Evolutionary conservation across 2,888 invertebrate species (phyloP).

Genomic region (Atrina japonica): DNA sequence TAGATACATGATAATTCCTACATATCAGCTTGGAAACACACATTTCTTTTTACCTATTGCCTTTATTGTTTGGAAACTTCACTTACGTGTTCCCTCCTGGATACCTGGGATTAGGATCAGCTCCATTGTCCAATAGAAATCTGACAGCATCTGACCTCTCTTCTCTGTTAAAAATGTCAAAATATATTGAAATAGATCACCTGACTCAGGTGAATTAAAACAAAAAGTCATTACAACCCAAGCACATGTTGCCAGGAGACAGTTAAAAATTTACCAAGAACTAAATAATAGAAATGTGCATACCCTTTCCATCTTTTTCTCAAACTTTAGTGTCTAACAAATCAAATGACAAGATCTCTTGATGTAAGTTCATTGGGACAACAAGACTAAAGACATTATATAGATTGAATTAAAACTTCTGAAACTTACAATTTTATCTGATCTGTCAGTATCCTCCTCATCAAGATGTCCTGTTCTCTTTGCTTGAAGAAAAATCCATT

Average conservation of each 20-base stretch:
- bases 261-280: constrained; percentile 4
- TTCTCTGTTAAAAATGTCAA: constrained; percentile 56
- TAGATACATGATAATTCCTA: no score
- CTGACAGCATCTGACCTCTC: constrained; percentile 69
- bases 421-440: constrained; percentile 77
- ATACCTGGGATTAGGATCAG: constrained; percentile 73
- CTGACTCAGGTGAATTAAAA: constrained; percentile 2
- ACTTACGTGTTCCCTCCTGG: constrained; percentile 78
- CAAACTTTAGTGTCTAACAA: background rate
- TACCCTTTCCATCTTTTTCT: background rate
- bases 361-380: no score
- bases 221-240: background rate
- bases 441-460: constrained; percentile 76
- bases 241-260: background rate
- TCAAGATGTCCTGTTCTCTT: constrained; percentile 74
- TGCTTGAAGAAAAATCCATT: constrained; percentile 76
- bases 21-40: no score
- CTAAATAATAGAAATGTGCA: background rate
- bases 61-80: no score
- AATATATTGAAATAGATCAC: no score
- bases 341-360: background rate
- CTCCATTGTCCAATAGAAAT: constrained; percentile 76
- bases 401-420: no score
- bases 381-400: no score
- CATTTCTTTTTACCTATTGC: no score